Conservation (phyloP, 2,888 invertebrate genomes). For the Pyrrhosoma nymphula region DNA sequence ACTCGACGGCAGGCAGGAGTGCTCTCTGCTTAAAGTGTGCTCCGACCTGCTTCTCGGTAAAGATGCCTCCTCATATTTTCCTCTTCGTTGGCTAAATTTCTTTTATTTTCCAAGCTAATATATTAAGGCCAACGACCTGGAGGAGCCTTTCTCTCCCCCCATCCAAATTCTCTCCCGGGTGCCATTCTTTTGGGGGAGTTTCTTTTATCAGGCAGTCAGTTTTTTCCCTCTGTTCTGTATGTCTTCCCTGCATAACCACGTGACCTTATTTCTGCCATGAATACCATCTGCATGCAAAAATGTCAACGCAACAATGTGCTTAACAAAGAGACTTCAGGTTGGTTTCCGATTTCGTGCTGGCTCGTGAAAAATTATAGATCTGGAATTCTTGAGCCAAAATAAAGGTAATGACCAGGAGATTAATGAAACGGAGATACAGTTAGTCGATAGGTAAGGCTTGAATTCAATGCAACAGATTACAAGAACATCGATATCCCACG, state of each 20-base stretch:
- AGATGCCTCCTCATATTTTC: conserved; percentile 1
- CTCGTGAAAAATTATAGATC: no score
- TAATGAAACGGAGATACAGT: no score
- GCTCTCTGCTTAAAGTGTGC: background rate
- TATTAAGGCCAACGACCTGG: conserved; percentile 11
- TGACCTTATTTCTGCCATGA: background rate
- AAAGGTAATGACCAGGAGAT: no score
- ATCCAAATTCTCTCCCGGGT: background rate
- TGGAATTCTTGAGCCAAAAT: no score
- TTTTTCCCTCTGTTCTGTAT: background rate
- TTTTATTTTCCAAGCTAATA: background rate
- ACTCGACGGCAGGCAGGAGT: background rate
- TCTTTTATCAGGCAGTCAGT: background rate
- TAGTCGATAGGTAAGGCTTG: no score
- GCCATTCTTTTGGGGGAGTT: background rate
- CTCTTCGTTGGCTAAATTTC: background rate
- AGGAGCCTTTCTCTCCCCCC: background rate
- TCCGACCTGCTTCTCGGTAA: background rate
- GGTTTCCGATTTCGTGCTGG: no score
- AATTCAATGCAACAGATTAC: no score
- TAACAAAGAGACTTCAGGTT: no score
- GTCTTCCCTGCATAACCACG: background rate
- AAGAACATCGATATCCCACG: no score
- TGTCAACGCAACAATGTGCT: no score
- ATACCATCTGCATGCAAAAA: background rate